Evolutionary conservation across 2,113 vertebrate species (phyloP), one percentile per base, ranked within the genome.

Genomic region (Chitala chitala): DNA sequence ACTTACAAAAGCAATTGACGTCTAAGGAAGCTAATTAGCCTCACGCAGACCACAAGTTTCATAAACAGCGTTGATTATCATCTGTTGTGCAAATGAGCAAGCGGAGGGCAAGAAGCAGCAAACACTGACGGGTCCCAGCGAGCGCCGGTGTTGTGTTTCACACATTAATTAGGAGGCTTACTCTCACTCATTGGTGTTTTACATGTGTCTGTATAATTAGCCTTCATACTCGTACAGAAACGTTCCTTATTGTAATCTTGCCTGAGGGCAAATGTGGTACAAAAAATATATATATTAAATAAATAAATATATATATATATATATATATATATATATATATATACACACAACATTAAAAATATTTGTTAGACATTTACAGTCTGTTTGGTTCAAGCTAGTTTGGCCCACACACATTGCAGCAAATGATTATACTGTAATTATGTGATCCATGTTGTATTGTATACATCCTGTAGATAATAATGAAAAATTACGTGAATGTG

Each of bases 191-290:
- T 81, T 68, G 55, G 83, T 86, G 82, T 86, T 84, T 77, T 68
- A 9, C n/a, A n/a, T 77, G 80, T 74, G 76, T 81, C 76, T 69
- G 82, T 84, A 84, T 83, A 82, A 85, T 79, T 63, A 26, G 61
- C 80, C 83, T 86, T 89, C 86, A 87, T 83, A 87, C 82, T 89
- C 86, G 86, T 83, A 87, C 82, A 55, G 42, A 24, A 29, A 69
- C 55, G 54, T 54, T 72, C 48, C 79, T 51, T 3, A 70, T 73
- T 64, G 77, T 79, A 81, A 79, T 74, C 75, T 82, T 69, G 84
- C 85, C 84, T 50, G 54, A 81, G 82, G 81, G 82, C 33, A 38
- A 46, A 63, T 12, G 36, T n/a, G 20, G 1, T 40, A 7, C 38
- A 22, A 40, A 66, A 42, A 46, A 68, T 44, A 46, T 22, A 22